A percentile compares a stretch with the other conserved stretches of the same genome.
These are phyloP conservation scores for Chironomus tentans DNA, from an alignment of 2,888 invertebrate species.

Conservation along the genomic window DNA sequence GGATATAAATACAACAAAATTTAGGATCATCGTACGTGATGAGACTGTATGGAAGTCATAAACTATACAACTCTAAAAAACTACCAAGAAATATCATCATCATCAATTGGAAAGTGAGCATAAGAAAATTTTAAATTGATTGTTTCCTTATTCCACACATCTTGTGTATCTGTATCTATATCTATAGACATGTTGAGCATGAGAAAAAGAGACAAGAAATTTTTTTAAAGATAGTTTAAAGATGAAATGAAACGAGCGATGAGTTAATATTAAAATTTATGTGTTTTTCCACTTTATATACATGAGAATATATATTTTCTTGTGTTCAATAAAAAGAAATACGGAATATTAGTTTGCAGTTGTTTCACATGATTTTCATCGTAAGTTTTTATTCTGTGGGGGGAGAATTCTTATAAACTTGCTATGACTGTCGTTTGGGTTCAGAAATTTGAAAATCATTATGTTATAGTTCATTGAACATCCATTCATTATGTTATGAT, in stretches of 20 bases:
- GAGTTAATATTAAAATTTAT: conserved; percentile 25
- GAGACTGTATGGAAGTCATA: not conserved
- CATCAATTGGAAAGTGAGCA: not conserved
- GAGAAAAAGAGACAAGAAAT: no score
- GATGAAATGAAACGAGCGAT: conserved; percentile 12
- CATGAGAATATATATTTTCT: not conserved
- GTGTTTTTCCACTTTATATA: not conserved
- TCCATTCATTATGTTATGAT: not conserved
- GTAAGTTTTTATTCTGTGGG: not conserved
- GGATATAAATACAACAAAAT: no score
- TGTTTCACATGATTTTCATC: conserved; percentile 13
- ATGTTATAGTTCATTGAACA: conserved; percentile 4
- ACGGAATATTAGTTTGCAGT: conserved; percentile 2
- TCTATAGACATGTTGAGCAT: not conserved
- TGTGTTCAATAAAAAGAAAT: not conserved
- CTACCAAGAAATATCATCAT: not conserved
- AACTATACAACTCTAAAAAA: not conserved
- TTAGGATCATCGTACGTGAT: not conserved
- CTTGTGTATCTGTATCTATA: not conserved
- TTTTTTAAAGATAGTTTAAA: not conserved
- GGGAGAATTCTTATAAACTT: not conserved
- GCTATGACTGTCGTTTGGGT: not conserved
- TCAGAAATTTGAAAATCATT: conserved; percentile 13
- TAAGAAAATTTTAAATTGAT: conserved; percentile 18
- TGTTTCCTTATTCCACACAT: conserved; percentile 14